A percentile compares a stretch with the other conserved stretches of the same genome.
Evolutionary conservation across 2,888 invertebrate species (phyloP).

Genomic region (Drosophila fungiperda): DNA sequence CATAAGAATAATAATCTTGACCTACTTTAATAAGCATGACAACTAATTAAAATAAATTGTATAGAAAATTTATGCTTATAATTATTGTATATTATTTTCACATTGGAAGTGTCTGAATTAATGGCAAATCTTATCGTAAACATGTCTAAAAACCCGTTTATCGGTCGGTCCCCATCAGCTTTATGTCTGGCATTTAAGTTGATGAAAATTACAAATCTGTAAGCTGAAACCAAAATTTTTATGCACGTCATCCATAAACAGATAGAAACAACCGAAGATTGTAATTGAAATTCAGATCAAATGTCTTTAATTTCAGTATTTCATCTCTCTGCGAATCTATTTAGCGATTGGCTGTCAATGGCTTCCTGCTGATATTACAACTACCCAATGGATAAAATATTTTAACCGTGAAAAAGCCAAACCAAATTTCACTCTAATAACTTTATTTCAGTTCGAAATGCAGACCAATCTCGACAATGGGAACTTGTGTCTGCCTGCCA

Average conservation of each 20-base stretch:
- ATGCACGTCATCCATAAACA: conserved; percentile 40
- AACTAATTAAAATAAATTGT: background rate
- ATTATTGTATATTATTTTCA: conserved; percentile 45
- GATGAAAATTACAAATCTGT: conserved; percentile 59
- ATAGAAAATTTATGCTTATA: conserved; percentile 18
- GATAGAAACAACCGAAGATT: conserved; percentile 15
- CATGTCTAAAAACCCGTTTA: conserved; percentile 47
- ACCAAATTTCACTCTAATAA: conserved; percentile 69
- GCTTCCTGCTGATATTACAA: conserved; percentile 35
- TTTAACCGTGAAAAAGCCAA: conserved; percentile 37
- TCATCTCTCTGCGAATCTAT: conserved; percentile 34
- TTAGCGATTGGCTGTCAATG: conserved; percentile 48
- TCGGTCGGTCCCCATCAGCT: conserved; percentile 41
- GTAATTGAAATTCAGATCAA: conserved; percentile 34
- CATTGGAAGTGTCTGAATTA: conserved; percentile 19
- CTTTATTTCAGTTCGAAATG: conserved; percentile 57
- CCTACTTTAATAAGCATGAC: conserved; percentile 17
- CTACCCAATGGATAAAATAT: conserved; percentile 43
- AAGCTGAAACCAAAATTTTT: conserved; percentile 30
- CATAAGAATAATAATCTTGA: conserved; percentile 11
- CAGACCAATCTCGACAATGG: conserved; percentile 13
- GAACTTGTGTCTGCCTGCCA: conserved; percentile 45
- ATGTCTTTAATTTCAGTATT: conserved; percentile 41
- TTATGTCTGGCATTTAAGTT: conserved; percentile 45
- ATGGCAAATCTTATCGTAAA: conserved; percentile 27